Evolutionary conservation across 2,113 vertebrate species (phyloP), one percentile per base, ranked within the genome.

Genomic region (Poeciliopsis occidentalis): DNA sequence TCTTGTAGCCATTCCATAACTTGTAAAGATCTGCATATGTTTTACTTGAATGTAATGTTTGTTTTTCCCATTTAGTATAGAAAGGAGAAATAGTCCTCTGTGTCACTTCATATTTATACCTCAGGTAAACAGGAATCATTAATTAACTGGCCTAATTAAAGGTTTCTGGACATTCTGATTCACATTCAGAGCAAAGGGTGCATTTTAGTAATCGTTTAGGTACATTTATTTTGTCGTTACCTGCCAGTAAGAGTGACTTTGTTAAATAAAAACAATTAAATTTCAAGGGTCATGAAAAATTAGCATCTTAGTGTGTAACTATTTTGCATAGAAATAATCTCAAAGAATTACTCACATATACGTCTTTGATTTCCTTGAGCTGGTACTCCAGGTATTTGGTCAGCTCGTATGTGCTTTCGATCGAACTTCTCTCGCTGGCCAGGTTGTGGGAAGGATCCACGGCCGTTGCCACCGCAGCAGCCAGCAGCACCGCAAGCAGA

Each of bases 311-410:
- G 7, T 57, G 8, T 57, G 22, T 57, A 17, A 15, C 4, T n/a
- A 19, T n/a, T 10, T 57, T 11, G 51, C 3, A 10, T n/a, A 31
- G 4, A 54, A 30, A 74, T 8, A 60, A 39, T 3, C 3, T 54
- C 4, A 57, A 11, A 60, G 41, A 66, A 62, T 15, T 34, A 94
- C 97, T 97, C 93, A 99, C 97, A 29, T 98, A 99, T 87, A 97
- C 96, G 83, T 96, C 96, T 83, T 97, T 97, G 90, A 98, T 95
- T 85, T 96, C 96, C 81, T 96, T 97, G 76, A 98, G 96, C 90
- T 99, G 97, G 83, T 97, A 97, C 91, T 98, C 97, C 95, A 99
- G 95, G 92, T 98, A 98, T 80, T 97, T 97, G 83, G 97, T 98
- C 82, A 99, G 95, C 93, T 99, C 97, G 47, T 99, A 99, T 10